These are phyloP conservation scores for Drosophila nigricruria DNA, from an alignment of 2,888 invertebrate species.

Conservation along the genomic window DNA sequence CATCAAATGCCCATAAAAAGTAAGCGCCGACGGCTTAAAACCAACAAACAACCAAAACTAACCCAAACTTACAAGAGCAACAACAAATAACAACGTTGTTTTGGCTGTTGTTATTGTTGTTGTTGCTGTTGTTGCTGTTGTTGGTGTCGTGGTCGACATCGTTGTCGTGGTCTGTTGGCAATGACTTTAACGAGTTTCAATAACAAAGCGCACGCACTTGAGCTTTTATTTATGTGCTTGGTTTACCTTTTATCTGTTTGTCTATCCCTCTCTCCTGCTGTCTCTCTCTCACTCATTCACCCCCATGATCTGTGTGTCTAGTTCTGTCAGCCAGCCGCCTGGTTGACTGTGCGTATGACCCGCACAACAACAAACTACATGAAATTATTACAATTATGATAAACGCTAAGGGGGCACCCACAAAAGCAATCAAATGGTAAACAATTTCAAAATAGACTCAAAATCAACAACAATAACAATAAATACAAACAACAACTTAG, in stretches of 20 bases:
- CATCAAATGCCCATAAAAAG: constrained; percentile 77
- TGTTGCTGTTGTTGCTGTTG: constrained; percentile 8
- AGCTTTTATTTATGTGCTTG: constrained; percentile 72
- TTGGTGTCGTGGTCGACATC: constrained; percentile 48
- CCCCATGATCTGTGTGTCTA: neutral
- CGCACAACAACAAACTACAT: constrained; percentile 40
- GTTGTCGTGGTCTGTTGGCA: constrained; percentile 51
- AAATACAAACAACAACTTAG: constrained; percentile 15
- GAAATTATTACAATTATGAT: constrained; percentile 77
- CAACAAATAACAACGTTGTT: constrained; percentile 31
- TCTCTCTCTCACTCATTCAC: neutral
- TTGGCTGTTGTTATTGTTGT: constrained; percentile 17
- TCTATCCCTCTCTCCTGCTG: constrained; percentile 2
- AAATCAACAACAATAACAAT: constrained; percentile 22
- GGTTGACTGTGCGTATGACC: constrained; percentile 11
- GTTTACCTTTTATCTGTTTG: constrained; percentile 52
- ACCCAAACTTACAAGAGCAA: constrained; percentile 41
- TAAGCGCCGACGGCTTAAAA: constrained; percentile 59
- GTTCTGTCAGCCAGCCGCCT: neutral
- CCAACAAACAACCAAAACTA: constrained; percentile 63
- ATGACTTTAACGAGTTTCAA: constrained; percentile 79
- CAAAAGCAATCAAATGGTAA: constrained; percentile 56
- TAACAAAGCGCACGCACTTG: constrained; percentile 80
- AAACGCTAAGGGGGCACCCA: constrained; percentile 62
- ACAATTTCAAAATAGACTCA: constrained; percentile 43